Evolutionary conservation across 2,888 invertebrate species (phyloP), one percentile per base, ranked within the genome.

Genomic region (Euspilapteryx auroguttella): DNA sequence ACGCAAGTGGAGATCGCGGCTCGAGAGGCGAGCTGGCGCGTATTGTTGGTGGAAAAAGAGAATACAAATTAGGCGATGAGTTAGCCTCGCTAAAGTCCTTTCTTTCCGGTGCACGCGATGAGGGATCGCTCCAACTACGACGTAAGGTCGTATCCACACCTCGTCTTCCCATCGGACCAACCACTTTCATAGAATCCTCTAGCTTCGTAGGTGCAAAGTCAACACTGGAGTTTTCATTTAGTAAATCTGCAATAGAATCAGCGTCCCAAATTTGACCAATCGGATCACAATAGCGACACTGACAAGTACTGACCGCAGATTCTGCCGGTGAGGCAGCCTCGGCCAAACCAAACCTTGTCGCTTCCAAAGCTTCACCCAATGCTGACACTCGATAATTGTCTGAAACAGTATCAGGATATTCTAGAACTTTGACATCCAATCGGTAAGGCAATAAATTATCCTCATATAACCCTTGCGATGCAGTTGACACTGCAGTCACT

Each of bases 201-300:
- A 76, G 51, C 49, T 73, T 73, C 3, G 76, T 69, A 29, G 76
- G 71, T 21, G 71, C 63, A 36, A 75, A 73, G 45, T 75, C 73
- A 34, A 49, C 66, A 47, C 65, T 59, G 20, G 75, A 71, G 47
- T 68, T 73, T 38, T 75, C 69, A 35, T 78, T 58, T n/a, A 65
- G 51, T 35, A 73, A 53, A 48, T 68, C 63, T 31, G 75, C 64
- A 42, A 81, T 79, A 20, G 81, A 79, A 49, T 85, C 83, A 10
- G 82, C 79, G 53, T 86, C 86, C 87, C 87, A 87, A 38, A 87
- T 84, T 53, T 85, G 81, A 28, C 85, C 84, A 12, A 83, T 79
- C 1, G 87, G 86, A 49, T 87, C 87, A 58, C 87, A 87, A 44
- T 86, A 86, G 26, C 85, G 80, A 56, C 87, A 87, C 65, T 86